Evolutionary conservation across 2,797 vertebrate genomes (phyloP).

Genomic region (Aulostomus chinensis): DNA sequence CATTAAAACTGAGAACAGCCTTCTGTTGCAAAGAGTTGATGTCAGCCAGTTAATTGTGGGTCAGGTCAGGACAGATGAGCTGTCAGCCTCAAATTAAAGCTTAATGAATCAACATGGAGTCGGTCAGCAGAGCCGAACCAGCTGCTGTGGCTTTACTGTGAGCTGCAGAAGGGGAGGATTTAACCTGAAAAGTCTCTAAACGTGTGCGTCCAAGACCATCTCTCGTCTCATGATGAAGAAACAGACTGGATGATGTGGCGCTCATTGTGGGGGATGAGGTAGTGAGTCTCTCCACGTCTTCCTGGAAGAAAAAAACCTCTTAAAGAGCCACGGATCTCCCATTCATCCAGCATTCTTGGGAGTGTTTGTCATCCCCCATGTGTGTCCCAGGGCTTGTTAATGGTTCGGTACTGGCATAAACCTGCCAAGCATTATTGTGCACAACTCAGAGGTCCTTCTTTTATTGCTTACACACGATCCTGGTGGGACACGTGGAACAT

Average conservation of each 20-base stretch:
- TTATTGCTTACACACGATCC: conserved; percentile 39
- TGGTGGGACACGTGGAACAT: conserved; percentile 31
- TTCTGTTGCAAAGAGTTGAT: conserved; percentile 51
- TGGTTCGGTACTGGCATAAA: conserved; percentile 46
- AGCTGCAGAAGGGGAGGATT: conserved; percentile 20
- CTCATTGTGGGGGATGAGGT: conserved; percentile 39
- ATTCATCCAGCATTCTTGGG: conserved; percentile 62
- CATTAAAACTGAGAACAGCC: conserved; percentile 5
- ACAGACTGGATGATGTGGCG: conserved; percentile 48
- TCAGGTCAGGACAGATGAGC: conserved; percentile 38
- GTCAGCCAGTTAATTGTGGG: conserved; percentile 55
- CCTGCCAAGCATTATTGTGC: conserved; percentile 44
- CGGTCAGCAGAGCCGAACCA: conserved; percentile 25
- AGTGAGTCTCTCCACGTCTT: conserved; percentile 54
- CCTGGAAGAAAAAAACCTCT: conserved; percentile 25
- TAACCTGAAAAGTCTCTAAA: conserved; percentile 14
- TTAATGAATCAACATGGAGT: conserved; percentile 48
- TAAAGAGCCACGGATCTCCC: conserved; percentile 55
- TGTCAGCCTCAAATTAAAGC: conserved; percentile 33
- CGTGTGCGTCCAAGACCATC: background rate
- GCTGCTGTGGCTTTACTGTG: conserved; percentile 29
- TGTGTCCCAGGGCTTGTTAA: conserved; percentile 58
- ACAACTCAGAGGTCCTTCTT: conserved; percentile 24
- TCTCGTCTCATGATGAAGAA: conserved; percentile 31
- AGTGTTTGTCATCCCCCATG: conserved; percentile 53